Base-by-base conservation (phyloP, 2,888 invertebrate genomes). In the Pycnomerus fuliginosus region DNA sequence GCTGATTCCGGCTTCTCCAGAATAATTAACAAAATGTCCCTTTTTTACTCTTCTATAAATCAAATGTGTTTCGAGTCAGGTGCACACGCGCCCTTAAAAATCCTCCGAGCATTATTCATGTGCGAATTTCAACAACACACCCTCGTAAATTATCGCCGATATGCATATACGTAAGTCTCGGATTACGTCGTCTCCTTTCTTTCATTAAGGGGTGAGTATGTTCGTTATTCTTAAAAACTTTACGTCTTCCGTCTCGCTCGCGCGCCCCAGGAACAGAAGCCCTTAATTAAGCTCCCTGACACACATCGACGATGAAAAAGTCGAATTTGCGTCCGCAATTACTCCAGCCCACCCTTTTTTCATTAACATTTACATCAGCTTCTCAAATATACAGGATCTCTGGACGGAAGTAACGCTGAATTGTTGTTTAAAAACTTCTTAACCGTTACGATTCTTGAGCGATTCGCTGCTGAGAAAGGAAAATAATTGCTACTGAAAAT, bases 201-300 rank as follows among this genome's bases (percentile, higher is more conserved):
- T 42, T 56, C 53, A 58, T 58, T 56, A 58, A 55, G 43, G 56
- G 56, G 50, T 55, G 58, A 58, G 53, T 57, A 55, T 58, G 58
- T 58, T 50, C 53, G 55, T 53, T 50, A 53, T 58, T 58, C 56
- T 56, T 58, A 56, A 58, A n/a, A 58, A 58, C 54, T 56, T 56
- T 56, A 53, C 49, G 43, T 36, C 48, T 31, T 41, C 52, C 50
- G 43, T 48, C 48, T 43, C 45, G 23, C 25, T 38, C 38, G n/a
- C n/a, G n/a, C n/a, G n/a, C n/a, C n/a, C n/a, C n/a, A n/a, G n/a
- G n/a, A n/a, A n/a, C n/a, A n/a, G n/a, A n/a, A n/a, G n/a, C n/a
- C n/a, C n/a, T n/a, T n/a, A n/a, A n/a, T n/a, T n/a, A n/a, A n/a
- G n/a, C n/a, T n/a, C n/a, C n/a, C n/a, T n/a, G n/a, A n/a, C n/a